Percentiles rank a stretch among this genome's conserved stretches.
These are phyloP conservation scores for Enteromius radiatus DNA, from an alignment of 2,797 vertebrate species.

Conservation along the genomic window DNA sequence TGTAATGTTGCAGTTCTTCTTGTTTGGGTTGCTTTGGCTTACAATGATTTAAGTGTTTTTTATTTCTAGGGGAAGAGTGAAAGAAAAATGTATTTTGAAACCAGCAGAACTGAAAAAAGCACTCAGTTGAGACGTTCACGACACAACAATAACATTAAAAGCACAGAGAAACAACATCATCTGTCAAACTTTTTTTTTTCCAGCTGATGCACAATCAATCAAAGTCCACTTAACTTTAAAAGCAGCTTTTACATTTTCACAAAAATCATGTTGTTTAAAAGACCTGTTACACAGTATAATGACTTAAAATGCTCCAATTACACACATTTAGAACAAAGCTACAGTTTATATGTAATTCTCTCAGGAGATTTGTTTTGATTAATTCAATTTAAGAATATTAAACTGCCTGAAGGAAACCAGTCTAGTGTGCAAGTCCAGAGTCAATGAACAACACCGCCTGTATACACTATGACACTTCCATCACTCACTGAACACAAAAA, in stretches of 20 bases:
- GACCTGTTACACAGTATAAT: background rate
- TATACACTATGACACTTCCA: background rate
- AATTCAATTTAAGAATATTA: background rate
- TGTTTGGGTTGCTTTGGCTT: background rate
- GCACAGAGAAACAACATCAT: background rate
- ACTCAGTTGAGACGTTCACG: background rate
- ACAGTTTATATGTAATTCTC: background rate
- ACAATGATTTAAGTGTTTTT: background rate
- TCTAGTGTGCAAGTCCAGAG: background rate
- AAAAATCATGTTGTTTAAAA: too few relatives aligned
- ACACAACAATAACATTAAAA: background rate
- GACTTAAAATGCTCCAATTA: background rate
- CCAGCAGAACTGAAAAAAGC: background rate
- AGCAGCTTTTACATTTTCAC: background rate
- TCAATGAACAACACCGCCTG: background rate
- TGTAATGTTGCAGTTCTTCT: background rate
- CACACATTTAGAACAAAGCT: background rate
- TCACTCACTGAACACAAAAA: conserved; percentile 1
- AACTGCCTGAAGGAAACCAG: background rate
- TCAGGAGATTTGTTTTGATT: background rate
- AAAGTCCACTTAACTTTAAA: background rate
- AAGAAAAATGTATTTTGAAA: background rate
- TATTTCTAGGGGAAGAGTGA: background rate
- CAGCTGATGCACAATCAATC: too few relatives aligned
- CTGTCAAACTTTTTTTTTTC: background rate